A percentile compares a stretch with the other conserved stretches of the same genome.
Evolutionary conservation across 92 coral and sea anemone genomes (phyloP).

Genomic region (Bergia puertoricense): DNA sequence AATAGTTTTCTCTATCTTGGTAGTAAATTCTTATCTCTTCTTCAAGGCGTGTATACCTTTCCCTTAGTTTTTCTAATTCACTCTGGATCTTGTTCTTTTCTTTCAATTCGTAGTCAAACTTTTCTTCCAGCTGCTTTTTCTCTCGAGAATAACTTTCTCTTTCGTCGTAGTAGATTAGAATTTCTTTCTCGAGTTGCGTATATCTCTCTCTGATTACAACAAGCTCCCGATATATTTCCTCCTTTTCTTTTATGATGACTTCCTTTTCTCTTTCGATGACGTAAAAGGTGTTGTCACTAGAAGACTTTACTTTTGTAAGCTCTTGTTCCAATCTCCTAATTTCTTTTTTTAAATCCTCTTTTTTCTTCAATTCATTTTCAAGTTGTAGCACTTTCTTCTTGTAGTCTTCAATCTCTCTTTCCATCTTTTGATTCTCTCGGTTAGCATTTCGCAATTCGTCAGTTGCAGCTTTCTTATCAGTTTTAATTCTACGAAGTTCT

Average conservation of each 20-base stretch:
- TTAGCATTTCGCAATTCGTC: slow-evolving; percentile 52
- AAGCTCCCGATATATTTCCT: slow-evolving; percentile 63
- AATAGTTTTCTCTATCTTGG: slow-evolving; percentile 39
- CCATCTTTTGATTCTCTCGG: slow-evolving; percentile 59
- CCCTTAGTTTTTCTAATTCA: slow-evolving; percentile 26
- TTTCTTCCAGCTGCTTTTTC: slow-evolving; percentile 24
- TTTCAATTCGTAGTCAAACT: not conserved
- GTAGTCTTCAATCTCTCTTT: slow-evolving; percentile 59
- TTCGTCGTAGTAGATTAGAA: slow-evolving; percentile 22
- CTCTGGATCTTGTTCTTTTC: slow-evolving; percentile 46
- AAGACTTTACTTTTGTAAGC: slow-evolving; percentile 32
- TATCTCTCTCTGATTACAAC: slow-evolving; percentile 63
- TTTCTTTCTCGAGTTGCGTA: slow-evolving; percentile 62
- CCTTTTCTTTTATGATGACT: slow-evolving; percentile 51
- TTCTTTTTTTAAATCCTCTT: slow-evolving; percentile 11
- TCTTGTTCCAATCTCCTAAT: slow-evolving; percentile 45
- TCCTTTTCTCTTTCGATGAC: slow-evolving; percentile 40
- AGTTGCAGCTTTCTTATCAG: slow-evolving; percentile 27
- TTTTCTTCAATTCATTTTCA: slow-evolving; percentile 23
- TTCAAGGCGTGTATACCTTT: slow-evolving; percentile 39
- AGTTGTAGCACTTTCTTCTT: slow-evolving; percentile 44
- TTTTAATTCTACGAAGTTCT: slow-evolving; percentile 35
- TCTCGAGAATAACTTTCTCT: slow-evolving; percentile 35
- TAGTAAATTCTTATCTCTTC: slow-evolving; percentile 41
- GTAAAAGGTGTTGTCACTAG: slow-evolving; percentile 3